These are phyloP conservation scores for Calephelis perditalis DNA, from an alignment of 2,888 invertebrate species.

Conservation along the genomic window DNA sequence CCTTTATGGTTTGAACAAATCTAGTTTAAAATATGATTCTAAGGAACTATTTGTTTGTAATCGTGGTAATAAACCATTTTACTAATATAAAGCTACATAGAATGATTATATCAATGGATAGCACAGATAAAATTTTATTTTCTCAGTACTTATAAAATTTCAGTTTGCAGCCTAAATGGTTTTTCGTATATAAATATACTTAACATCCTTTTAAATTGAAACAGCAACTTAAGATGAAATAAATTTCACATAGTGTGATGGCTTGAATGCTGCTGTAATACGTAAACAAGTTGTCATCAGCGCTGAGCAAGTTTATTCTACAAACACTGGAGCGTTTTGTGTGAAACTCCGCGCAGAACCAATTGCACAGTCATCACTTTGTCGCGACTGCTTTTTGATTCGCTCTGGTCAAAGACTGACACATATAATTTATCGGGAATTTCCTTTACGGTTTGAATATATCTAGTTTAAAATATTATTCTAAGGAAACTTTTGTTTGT, in stretches of 20 bases:
- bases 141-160: too few species aligned
- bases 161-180: too few species aligned
- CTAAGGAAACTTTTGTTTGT: too few species aligned
- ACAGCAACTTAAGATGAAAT: constrained; percentile 34
- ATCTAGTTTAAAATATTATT: too few species aligned
- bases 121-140: too few species aligned
- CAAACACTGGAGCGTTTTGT: constrained; percentile 43
- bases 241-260: constrained; percentile 42
- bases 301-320: constrained; percentile 59
- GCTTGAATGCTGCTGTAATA: constrained; percentile 48
- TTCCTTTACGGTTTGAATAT: constrained; percentile 23
- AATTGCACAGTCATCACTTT: constrained; percentile 30
- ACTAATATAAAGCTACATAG: too few species aligned
- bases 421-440: constrained; percentile 61
- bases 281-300: constrained; percentile 57
- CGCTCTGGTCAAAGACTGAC: constrained; percentile 48
- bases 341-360: constrained; percentile 30
- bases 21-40: too few species aligned
- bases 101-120: too few species aligned
- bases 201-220: too few species aligned
- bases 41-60: too few species aligned
- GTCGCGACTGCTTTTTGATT: constrained; percentile 38
- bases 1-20: constrained; percentile 34
- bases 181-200: too few species aligned
- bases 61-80: too few species aligned